Conservation (phyloP, 2,888 invertebrate species). For the Thalpophila matura region DNA sequence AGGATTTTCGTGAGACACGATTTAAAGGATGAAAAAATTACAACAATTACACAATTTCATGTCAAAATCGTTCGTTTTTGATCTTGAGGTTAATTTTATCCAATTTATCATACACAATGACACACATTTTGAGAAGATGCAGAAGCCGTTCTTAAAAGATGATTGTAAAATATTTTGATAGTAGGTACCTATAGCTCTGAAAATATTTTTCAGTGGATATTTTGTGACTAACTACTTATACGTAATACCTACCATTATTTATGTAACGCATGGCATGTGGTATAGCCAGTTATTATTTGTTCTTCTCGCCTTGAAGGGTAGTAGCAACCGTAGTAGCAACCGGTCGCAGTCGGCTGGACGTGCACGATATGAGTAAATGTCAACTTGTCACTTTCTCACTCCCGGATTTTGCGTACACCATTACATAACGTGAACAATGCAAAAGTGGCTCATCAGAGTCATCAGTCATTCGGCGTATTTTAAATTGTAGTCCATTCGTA, state of each 20-base stretch:
- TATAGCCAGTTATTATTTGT: constrained; percentile 40
- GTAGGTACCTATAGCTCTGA: neutral
- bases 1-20: constrained; percentile 37
- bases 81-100: constrained; percentile 22
- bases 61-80: constrained; percentile 19
- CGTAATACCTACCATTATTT: constrained; percentile 41
- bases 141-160: neutral
- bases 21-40: constrained; percentile 32
- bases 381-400: constrained; percentile 71
- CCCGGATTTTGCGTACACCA: constrained; percentile 56
- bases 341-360: constrained; percentile 50
- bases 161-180: constrained; percentile 1
- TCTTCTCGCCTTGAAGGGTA: constrained; percentile 57
- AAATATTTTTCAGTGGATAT: neutral
- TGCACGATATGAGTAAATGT: constrained; percentile 65
- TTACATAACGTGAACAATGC: constrained; percentile 40
- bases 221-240: constrained; percentile 22
- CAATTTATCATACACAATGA: constrained; percentile 1
- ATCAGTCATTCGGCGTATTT: constrained; percentile 15
- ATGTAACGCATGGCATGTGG: constrained; percentile 30
- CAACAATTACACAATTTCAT: constrained; percentile 17
- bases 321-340: constrained; percentile 59
- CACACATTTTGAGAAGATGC: constrained; percentile 11
- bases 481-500: constrained; percentile 19
- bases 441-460: constrained; percentile 33